Evolutionary conservation across 2,113 vertebrate genomes (phyloP).

Genomic region (Arothron firmamentum): DNA sequence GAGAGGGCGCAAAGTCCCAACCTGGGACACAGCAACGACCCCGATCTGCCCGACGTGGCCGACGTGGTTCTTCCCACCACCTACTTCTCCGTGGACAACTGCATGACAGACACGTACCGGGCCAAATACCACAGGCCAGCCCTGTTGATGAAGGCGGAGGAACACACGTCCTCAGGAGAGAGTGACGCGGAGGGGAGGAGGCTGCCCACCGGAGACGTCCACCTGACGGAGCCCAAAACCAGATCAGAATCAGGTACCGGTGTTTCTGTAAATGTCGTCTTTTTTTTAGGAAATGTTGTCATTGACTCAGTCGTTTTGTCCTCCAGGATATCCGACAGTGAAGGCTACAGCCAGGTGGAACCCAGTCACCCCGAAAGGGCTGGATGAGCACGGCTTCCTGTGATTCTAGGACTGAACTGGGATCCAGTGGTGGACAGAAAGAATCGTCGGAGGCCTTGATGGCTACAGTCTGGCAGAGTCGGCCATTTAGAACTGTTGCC

Average conservation of each 20-base stretch:
- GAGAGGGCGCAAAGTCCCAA: slow-evolving; percentile 55
- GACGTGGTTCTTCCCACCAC: slow-evolving; percentile 79
- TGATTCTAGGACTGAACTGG: slow-evolving; percentile 40
- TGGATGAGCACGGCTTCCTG: slow-evolving; percentile 76
- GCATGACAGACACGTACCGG: slow-evolving; percentile 97
- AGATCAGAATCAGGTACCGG: slow-evolving; percentile 70
- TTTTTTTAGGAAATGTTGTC: not conserved
- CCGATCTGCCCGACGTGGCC: slow-evolving; percentile 31
- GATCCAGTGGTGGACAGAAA: not conserved
- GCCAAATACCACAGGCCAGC: slow-evolving; percentile 87
- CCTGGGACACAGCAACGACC: slow-evolving; percentile 15
- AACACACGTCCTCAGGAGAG: slow-evolving; percentile 71
- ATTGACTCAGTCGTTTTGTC: slow-evolving; percentile 10
- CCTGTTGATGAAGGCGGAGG: slow-evolving; percentile 70
- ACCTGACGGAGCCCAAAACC: slow-evolving; percentile 53
- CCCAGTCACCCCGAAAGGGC: slow-evolving; percentile 69
- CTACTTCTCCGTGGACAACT: slow-evolving; percentile 93
- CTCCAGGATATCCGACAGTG: slow-evolving; percentile 56
- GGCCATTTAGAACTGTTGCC: slow-evolving; percentile 44
- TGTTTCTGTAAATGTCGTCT: not conserved
- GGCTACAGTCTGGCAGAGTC: slow-evolving; percentile 3
- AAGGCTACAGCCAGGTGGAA: slow-evolving; percentile 73
- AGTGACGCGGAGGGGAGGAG: slow-evolving; percentile 66
- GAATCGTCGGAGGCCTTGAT: slow-evolving; percentile 13
- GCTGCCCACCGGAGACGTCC: slow-evolving; percentile 52